Conservation (phyloP, 2,113 vertebrate genomes). For the Corythaixoides concolor region DNA sequence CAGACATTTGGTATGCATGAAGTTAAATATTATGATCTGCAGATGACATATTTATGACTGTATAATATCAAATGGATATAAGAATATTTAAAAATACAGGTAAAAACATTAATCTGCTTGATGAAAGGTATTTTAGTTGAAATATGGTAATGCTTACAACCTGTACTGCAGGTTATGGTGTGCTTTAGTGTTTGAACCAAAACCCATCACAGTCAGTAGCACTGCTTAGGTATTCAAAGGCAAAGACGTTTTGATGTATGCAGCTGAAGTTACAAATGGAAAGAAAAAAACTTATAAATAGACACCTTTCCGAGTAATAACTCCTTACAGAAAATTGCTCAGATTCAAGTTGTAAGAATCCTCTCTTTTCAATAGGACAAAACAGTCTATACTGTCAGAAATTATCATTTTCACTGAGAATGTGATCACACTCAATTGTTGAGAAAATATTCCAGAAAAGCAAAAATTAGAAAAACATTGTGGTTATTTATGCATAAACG, state of each 20-base stretch:
- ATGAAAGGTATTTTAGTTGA: neutral
- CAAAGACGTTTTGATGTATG: neutral
- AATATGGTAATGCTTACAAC: neutral
- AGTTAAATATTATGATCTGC: neutral
- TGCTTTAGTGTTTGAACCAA: neutral
- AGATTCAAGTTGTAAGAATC: neutral
- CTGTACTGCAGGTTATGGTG: rapidly evolving
- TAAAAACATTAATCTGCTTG: neutral
- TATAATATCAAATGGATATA: neutral
- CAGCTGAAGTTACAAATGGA: neutral
- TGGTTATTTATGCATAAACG: neutral
- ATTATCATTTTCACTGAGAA: neutral
- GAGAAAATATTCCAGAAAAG: neutral
- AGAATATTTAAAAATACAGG: neutral
- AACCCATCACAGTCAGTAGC: neutral
- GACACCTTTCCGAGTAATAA: neutral
- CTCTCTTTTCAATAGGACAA: neutral
- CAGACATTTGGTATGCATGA: neutral
- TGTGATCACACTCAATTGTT: neutral
- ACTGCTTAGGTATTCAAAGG: neutral
- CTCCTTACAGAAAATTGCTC: neutral
- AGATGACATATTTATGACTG: neutral
- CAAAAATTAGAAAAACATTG: neutral
- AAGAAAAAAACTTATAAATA: neutral
- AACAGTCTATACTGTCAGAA: neutral